These are phyloP conservation scores for Arrhamphus sclerolepis DNA, from an alignment of 2,797 vertebrate genomes.

Conservation along the genomic window DNA sequence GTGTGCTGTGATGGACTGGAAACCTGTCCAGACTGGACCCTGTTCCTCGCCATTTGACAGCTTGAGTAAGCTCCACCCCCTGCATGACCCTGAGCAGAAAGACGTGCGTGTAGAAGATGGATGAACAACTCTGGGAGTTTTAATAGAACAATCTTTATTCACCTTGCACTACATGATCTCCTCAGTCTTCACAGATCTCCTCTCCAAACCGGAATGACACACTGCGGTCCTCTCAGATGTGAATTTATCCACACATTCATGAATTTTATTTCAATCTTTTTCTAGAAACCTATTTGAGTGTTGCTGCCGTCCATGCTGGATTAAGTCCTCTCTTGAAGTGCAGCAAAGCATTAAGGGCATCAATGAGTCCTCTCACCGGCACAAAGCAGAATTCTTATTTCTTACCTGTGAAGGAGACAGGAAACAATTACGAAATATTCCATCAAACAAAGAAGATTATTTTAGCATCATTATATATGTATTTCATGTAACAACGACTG, in stretches of 20 bases:
- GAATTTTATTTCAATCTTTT: not conserved
- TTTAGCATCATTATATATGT: too few relatives aligned
- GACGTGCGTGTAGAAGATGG: too few relatives aligned
- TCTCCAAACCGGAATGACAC: slow-evolving; percentile 29
- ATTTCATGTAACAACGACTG: too few relatives aligned
- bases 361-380: slow-evolving; percentile 11
- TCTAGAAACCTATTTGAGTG: slow-evolving; percentile 19
- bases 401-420: slow-evolving; percentile 61
- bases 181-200: not conserved
- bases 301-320: slow-evolving; percentile 5
- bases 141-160: slow-evolving; percentile 59
- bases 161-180: slow-evolving; percentile 15
- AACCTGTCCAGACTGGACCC: too few relatives aligned
- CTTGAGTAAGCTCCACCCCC: too few relatives aligned
- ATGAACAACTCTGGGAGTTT: not conserved
- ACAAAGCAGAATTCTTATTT: slow-evolving; percentile 44
- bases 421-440: not conserved
- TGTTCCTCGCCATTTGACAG: too few relatives aligned
- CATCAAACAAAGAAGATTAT: too few relatives aligned
- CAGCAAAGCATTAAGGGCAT: slow-evolving; percentile 26
- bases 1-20: too few relatives aligned
- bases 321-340: slow-evolving; percentile 22
- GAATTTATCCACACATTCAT: slow-evolving; percentile 6
- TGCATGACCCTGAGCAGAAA: too few relatives aligned
- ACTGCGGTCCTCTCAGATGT: slow-evolving; percentile 14